A percentile compares a stretch with the other conserved stretches of the same genome.
Evolutionary conservation across 2,797 vertebrate genomes (phyloP).

Genomic region (Prionace glauca): DNA sequence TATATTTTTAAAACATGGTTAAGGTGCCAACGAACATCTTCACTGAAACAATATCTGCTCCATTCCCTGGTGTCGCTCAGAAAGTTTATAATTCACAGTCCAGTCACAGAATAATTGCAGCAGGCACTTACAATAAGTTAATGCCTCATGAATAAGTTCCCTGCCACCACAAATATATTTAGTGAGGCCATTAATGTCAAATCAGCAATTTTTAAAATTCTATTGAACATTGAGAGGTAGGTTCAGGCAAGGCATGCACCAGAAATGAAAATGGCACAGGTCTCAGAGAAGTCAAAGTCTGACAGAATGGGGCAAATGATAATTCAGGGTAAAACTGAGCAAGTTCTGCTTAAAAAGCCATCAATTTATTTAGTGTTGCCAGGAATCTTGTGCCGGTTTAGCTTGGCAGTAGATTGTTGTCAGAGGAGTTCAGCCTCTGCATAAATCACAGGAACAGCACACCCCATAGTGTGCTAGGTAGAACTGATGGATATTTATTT

Average conservation of each 20-base stretch:
- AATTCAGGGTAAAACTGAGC: neutral
- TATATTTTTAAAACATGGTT: neutral
- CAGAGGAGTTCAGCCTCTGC: neutral
- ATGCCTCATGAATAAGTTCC: conserved; percentile 11
- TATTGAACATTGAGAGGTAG: neutral
- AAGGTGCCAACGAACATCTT: neutral
- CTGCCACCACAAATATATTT: neutral
- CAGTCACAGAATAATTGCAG: neutral
- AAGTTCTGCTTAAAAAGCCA: neutral
- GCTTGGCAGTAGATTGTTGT: conserved; percentile 2
- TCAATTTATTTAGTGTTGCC: neutral
- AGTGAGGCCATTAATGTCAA: neutral
- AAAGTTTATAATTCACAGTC: conserved; percentile 11
- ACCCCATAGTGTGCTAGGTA: neutral
- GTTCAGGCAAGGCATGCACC: neutral
- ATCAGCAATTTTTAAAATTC: neutral
- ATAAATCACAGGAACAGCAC: neutral
- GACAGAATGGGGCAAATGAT: neutral
- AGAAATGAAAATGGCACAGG: neutral
- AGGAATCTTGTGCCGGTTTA: neutral
- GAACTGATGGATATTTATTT: neutral
- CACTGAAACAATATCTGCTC: neutral
- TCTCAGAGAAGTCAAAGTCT: too few relatives aligned
- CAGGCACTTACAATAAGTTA: neutral
- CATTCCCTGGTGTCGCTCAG: neutral